phyloP scores from a whole-genome alignment of 2,888 invertebrate genomes.

The Globia sparganii region DNA sequence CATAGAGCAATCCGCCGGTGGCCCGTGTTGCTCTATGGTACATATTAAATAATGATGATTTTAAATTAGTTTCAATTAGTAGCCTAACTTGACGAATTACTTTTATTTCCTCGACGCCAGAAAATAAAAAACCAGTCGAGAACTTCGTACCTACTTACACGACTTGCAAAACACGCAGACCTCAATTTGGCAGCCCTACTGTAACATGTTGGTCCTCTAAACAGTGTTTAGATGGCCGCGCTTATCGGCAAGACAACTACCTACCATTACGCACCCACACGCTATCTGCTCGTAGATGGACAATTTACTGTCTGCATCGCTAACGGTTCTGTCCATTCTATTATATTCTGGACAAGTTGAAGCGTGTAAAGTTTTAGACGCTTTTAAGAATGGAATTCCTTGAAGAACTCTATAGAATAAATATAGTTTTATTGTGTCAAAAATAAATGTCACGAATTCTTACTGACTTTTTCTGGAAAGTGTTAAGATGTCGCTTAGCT shows the following conservation, averaged over 20 bases:
- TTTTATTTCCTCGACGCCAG: neutral
- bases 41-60: neutral
- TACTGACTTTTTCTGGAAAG: neutral
- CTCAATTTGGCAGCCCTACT: conserved; percentile 37
- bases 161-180: neutral
- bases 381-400: neutral
- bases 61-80: neutral
- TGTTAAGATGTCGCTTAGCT: neutral
- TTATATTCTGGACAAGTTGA: conserved; percentile 30
- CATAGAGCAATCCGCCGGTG: no score
- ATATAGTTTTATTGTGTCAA: neutral
- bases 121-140: neutral
- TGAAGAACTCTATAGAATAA: neutral
- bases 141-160: neutral
- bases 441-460: neutral
- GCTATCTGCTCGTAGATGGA: conserved; percentile 50
- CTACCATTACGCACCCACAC: conserved; percentile 64
- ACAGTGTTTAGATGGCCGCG: conserved; percentile 45
- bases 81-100: neutral
- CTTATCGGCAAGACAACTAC: conserved; percentile 55
- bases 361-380: neutral
- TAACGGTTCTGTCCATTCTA: conserved; percentile 47
- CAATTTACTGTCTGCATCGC: conserved; percentile 56
- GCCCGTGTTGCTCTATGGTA: no score
- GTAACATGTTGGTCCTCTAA: conserved; percentile 24